phyloP scores from a whole-genome alignment of 2,888 invertebrate genomes.

The Serrognathus titanus region DNA sequence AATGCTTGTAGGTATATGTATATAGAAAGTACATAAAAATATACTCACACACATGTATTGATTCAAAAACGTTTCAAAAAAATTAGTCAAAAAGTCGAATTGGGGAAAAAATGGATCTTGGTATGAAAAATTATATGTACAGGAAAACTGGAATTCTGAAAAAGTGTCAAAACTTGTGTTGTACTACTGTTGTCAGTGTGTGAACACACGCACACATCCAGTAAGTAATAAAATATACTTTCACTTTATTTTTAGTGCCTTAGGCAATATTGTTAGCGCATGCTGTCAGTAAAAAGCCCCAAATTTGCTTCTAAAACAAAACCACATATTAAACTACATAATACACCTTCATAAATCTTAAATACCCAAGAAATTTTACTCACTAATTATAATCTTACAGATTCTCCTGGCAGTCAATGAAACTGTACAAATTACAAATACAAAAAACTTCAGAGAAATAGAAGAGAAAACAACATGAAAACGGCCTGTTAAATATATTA shows the following conservation, averaged over 20 bases:
- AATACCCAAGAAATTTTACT: too few species aligned
- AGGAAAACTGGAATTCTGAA: conserved; percentile 9
- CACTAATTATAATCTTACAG: too few species aligned
- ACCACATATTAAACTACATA: too few species aligned
- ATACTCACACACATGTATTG: conserved; percentile 67
- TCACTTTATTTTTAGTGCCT: neutral
- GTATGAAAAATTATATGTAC: conserved; percentile 16
- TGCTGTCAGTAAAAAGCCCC: conserved; percentile 2
- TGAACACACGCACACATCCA: conserved; percentile 16
- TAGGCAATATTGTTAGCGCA: conserved; percentile 10
- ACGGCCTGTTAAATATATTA: too few species aligned
- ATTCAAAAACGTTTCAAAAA: conserved; percentile 44
- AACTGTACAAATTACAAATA: too few species aligned
- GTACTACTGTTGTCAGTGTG: conserved; percentile 6
- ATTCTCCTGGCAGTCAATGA: too few species aligned
- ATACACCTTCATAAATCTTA: too few species aligned
- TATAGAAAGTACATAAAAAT: conserved; percentile 1
- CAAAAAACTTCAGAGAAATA: too few species aligned
- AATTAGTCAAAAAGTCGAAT: conserved; percentile 22
- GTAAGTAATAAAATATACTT: neutral
- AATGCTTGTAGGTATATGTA: conserved; percentile 43
- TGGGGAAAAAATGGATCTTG: conserved; percentile 27
- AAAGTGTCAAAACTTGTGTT: conserved; percentile 6
- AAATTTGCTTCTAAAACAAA: neutral
- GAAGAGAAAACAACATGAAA: too few species aligned